Base-by-base conservation (phyloP, 2,797 vertebrate species). In the Etheostoma perlongum region DNA sequence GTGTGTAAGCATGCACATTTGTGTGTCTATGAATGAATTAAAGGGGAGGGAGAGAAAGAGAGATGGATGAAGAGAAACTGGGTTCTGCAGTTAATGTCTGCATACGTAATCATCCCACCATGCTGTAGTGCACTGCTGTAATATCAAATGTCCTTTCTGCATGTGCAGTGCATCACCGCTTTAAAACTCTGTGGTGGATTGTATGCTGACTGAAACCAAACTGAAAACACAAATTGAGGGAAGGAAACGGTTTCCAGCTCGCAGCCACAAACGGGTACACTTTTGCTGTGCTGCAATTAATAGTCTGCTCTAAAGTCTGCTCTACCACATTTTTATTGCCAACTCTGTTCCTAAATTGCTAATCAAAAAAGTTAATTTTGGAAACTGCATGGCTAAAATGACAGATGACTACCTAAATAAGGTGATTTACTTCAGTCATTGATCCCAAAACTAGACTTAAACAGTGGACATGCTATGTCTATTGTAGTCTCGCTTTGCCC, bases 1-100 rank as follows among this genome's bases (percentile, higher is more conserved):
- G 63, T 40, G 36, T 7, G 18, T 7, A 40, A 11, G 67, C 42
- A 46, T 0, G 1, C 27, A 19, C 47, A 59, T 30, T 0, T 69
- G 66, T 62, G 23, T 73, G 47, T 78, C 70, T 67, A 51, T 80
- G 63, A 76, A 79, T 75, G 55, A 77, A 69, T 44, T 27, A 66
- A 57, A 19, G 4, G 14, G 14, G 40, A 71, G 23, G 59, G 27
- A 42, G 11, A 13, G 21, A 15, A 46, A 19, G 21, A 47, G 15
- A 42, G 16, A 57, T 11, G 21, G 46, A 60, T 68, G 52, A 75
- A 57, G 55, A 25, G 46, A 62, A 78, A 52, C 11, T 4, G 18
- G n/a, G n/a, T 49, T 42, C 13, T 68, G 40, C n/a, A 47, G 58
- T 52, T 72, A 54, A 51, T 19, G 66, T 30, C 25, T 49, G n/a